Evolutionary conservation across 2,797 vertebrate species (phyloP), one percentile per base, ranked within the genome.

Genomic region (Cyprinodon diabolis): DNA sequence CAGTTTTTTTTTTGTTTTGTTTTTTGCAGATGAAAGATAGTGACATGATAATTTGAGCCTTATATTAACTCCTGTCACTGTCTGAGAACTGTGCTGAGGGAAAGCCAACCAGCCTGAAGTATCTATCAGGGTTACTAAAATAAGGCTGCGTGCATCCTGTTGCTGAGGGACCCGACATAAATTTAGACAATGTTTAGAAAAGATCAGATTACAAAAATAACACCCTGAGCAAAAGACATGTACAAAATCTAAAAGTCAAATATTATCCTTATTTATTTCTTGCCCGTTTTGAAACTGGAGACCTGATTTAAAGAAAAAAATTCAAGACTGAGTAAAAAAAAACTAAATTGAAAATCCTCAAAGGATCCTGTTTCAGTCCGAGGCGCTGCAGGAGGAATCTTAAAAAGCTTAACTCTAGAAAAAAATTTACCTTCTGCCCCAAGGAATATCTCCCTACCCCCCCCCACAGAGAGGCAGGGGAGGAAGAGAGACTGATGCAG

Each of bases 161-260:
- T 91, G 89, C 86, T 83, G 87, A 78, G 74, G 77, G 68, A 86
- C 37, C 68, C 10, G 81, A 30, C 58, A 72, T 85, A 84, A 81
- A 86, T 87, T 86, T 85, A 85, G 84, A 57, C 70, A 1, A 45
- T 77, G 76, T 85, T 89, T 80, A 79, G 80, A 60, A 77, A 79
- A 80, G 83, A 83, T 90, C 83, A 60, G 40, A 40, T 84, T 79
- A 73, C 82, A 83, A 86, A 80, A 86, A 84, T 74, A 90, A 90
- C 85, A 84, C 84, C 49, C 75, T 75, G 78, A 69, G 65, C 17
- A 6, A 14, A 11, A 67, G 47, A 69, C n/a, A 45, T 65, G 49
- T 35, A 14, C n/a, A 1, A 58, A 3, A 66, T 49, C 11, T 72
- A 48, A 12, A 49, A 60, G 21, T 12, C 6, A 19, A 47, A 1